Conservation (phyloP, 2,888 invertebrate species). For the Papilio gigon region DNA sequence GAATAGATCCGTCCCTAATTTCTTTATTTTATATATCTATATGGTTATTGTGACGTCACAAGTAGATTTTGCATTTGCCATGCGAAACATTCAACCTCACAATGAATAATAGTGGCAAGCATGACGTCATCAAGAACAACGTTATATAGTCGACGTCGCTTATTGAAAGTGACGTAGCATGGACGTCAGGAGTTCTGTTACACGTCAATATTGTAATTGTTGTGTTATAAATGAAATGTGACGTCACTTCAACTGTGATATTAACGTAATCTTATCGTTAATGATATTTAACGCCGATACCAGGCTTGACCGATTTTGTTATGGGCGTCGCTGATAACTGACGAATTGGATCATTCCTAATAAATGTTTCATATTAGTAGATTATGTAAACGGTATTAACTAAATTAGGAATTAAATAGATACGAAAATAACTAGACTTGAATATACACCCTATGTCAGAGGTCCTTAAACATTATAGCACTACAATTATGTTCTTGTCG, state of each 20-base stretch:
- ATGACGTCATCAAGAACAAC: neutral
- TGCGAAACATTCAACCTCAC: neutral
- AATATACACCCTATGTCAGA: too few species aligned
- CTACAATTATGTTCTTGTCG: neutral
- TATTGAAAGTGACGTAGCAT: constrained; percentile 10
- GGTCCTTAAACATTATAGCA: neutral
- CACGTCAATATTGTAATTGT: constrained; percentile 3
- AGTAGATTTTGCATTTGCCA: neutral
- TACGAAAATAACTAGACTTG: neutral
- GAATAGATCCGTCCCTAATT: too few species aligned
- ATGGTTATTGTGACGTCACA: neutral
- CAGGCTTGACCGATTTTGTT: neutral
- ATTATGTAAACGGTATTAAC: neutral
- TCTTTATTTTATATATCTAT: too few species aligned
- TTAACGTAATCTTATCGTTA: constrained; percentile 32
- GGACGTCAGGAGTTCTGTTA: constrained; percentile 1
- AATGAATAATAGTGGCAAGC: neutral
- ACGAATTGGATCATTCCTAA: neutral
- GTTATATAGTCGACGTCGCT: constrained; percentile 2
- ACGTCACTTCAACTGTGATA: constrained; percentile 13
- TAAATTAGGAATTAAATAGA: neutral
- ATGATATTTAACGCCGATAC: constrained; percentile 23
- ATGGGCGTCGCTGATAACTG: neutral
- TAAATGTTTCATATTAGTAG: neutral
- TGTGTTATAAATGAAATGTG: constrained; percentile 10